Evolutionary conservation across 2,888 invertebrate species (phyloP).

Genomic region (Gryllus longicercus): DNA sequence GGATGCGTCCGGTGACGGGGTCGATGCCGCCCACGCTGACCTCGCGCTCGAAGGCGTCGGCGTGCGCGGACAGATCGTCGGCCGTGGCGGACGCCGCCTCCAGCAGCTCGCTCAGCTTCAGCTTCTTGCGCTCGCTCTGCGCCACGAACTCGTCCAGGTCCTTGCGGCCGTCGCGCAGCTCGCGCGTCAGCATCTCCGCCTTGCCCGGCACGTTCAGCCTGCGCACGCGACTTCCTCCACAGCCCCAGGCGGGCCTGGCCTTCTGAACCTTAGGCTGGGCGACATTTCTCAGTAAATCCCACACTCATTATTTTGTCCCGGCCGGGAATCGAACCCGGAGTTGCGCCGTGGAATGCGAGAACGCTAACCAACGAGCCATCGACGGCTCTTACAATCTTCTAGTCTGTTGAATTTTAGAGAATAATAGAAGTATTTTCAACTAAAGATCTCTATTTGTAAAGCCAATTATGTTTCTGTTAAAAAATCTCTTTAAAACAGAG

Average conservation of each 20-base stretch:
- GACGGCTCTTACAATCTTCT: too few relatives aligned
- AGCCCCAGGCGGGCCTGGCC: not conserved
- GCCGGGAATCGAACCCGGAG: too few relatives aligned
- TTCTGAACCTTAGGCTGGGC: not conserved
- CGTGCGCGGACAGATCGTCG: constrained; percentile 46
- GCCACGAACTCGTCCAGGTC: constrained; percentile 51
- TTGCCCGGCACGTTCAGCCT: constrained; percentile 43
- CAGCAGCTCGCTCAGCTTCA: constrained; percentile 52
- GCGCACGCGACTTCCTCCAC: constrained; percentile 42
- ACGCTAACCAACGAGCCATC: too few relatives aligned
- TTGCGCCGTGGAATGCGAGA: too few relatives aligned
- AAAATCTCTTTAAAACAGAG: too few relatives aligned
- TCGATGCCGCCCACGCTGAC: constrained; percentile 47
- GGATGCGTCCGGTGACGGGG: constrained; percentile 58
- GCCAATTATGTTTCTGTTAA: too few relatives aligned
- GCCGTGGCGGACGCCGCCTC: constrained; percentile 47
- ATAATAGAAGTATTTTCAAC: too few relatives aligned
- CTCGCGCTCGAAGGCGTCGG: constrained; percentile 52
- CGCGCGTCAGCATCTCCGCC: constrained; percentile 43
- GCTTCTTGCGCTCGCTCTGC: constrained; percentile 55
- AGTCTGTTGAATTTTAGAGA: too few relatives aligned
- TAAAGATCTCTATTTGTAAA: too few relatives aligned
- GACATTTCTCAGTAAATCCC: too few relatives aligned
- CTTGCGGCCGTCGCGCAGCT: constrained; percentile 41
- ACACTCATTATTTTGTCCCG: too few relatives aligned